phyloP scores from a whole-genome alignment of 2,888 invertebrate species.

The Periphyllus acericola region DNA sequence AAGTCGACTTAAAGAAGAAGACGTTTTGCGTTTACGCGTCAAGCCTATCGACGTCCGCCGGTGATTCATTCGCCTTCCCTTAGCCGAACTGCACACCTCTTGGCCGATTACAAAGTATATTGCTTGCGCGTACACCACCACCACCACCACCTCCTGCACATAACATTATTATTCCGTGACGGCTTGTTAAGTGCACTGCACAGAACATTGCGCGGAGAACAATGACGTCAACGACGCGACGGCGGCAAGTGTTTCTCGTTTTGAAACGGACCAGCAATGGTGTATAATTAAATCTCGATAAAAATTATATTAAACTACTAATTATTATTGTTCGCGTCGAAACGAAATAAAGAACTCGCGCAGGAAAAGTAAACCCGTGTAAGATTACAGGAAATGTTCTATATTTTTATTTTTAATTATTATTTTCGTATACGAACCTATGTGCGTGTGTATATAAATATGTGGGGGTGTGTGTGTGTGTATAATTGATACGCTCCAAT shows the following conservation, averaged over 20 bases:
- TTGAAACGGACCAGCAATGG: not conserved
- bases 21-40: too few relatives aligned
- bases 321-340: not conserved
- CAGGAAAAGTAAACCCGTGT: not conserved
- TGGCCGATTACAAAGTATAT: too few relatives aligned
- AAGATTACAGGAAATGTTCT: constrained; percentile 23
- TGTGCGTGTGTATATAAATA: too few relatives aligned
- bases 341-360: not conserved
- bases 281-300: not conserved
- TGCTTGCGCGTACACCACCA: too few relatives aligned
- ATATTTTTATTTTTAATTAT: constrained; percentile 1
- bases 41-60: too few relatives aligned
- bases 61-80: too few relatives aligned
- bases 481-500: constrained; percentile 2
- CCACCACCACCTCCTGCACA: too few relatives aligned
- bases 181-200: too few relatives aligned
- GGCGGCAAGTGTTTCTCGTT: not conserved
- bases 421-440: not conserved
- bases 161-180: too few relatives aligned
- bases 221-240: not conserved
- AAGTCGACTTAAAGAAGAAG: too few relatives aligned
- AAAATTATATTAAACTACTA: constrained; percentile 1
- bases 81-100: too few relatives aligned
- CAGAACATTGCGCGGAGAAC: not conserved
- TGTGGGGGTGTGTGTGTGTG: too few relatives aligned